A percentile compares a stretch with the other conserved stretches of the same genome.
These are phyloP conservation scores for Aegotheles bennettii DNA, from an alignment of 2,113 vertebrate genomes.

Conservation along the genomic window DNA sequence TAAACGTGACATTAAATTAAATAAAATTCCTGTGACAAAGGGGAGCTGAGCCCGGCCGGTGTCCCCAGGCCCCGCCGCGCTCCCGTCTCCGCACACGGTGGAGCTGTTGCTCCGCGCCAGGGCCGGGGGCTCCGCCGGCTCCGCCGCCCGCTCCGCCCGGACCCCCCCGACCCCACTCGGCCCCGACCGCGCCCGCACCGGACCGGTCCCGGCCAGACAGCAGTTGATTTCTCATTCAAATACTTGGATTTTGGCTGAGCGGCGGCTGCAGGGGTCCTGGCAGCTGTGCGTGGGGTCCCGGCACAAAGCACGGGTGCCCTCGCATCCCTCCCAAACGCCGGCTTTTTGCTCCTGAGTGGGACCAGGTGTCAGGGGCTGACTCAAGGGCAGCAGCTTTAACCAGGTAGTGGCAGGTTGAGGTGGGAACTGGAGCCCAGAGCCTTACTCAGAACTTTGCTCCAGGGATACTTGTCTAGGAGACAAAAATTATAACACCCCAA, in stretches of 20 bases:
- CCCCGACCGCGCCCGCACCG: not conserved
- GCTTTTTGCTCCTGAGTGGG: not conserved
- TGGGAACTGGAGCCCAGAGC: not conserved
- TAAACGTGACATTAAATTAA: too few species aligned
- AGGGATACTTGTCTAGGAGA: accelerated
- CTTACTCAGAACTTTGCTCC: not conserved
- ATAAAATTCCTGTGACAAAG: accelerated
- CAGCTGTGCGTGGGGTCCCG: not conserved
- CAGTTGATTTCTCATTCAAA: not conserved
- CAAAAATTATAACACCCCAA: accelerated
- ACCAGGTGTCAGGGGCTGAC: not conserved
- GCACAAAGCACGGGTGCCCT: accelerated
- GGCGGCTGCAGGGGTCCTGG: not conserved
- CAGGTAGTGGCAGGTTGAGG: accelerated
- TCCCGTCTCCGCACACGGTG: conserved; percentile 9
- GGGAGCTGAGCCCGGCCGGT: not conserved
- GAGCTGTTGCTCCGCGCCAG: conserved; percentile 23
- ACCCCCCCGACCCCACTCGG: not conserved
- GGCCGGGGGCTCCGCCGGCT: not conserved
- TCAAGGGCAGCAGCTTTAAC: not conserved
- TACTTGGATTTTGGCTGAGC: not conserved
- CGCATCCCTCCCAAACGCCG: not conserved
- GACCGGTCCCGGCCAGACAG: accelerated
- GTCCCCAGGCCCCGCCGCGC: not conserved
- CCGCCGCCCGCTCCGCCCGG: not conserved